These are phyloP conservation scores for Periophthalmus magnuspinnatus DNA, from an alignment of 2,797 vertebrate species.

Conservation along the genomic window DNA sequence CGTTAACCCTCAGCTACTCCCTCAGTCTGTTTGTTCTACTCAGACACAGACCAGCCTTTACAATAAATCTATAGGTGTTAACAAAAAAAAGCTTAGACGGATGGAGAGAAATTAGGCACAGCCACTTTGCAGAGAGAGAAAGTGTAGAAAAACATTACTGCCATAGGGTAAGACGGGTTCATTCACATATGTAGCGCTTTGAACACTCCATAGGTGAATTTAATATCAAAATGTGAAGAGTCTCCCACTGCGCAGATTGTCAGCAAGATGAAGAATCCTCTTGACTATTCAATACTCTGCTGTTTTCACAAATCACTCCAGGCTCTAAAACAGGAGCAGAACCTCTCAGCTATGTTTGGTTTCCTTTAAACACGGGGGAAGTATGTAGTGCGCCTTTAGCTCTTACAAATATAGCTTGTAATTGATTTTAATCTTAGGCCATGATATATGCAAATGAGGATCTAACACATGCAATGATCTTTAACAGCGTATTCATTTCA, in stretches of 20 bases:
- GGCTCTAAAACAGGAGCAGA: neutral
- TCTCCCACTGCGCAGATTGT: neutral
- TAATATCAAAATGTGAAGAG: neutral
- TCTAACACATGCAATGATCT: neutral
- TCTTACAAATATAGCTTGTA: neutral
- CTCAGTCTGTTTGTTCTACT: no score
- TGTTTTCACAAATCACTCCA: neutral
- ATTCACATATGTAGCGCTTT: neutral
- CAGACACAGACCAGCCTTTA: no score
- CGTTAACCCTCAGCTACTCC: no score
- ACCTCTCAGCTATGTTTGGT: neutral
- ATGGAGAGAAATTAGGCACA: no score
- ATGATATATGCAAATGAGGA: neutral
- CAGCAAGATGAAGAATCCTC: neutral
- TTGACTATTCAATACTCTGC: neutral
- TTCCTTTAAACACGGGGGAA: neutral
- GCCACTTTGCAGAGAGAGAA: neutral
- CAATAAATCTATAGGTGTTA: no score
- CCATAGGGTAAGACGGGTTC: neutral
- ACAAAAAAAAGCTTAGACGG: no score
- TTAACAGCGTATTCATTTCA: neutral
- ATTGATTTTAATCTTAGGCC: neutral
- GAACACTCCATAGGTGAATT: neutral
- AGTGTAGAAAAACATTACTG: neutral
- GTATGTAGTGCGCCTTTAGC: neutral